phyloP scores from a whole-genome alignment of 2,888 invertebrate species.

The Caenorhabditis becei region DNA sequence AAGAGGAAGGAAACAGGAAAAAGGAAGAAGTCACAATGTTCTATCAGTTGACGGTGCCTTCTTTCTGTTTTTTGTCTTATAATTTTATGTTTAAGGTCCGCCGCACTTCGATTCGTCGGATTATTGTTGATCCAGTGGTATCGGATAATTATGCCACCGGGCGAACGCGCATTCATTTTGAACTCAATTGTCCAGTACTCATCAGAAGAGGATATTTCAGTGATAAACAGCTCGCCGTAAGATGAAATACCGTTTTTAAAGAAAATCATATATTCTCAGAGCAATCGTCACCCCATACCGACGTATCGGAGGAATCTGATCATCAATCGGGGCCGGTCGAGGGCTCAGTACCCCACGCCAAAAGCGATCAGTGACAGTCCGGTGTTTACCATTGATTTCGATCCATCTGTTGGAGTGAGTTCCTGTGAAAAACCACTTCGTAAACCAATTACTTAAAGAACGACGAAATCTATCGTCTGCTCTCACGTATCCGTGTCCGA shows the following conservation, averaged over 20 bases:
- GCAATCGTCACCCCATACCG: constrained; percentile 15
- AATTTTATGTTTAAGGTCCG: no score
- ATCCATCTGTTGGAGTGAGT: constrained; percentile 31
- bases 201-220: constrained; percentile 58
- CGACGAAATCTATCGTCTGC: constrained; percentile 57
- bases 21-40: constrained; percentile 37
- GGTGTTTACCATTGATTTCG: constrained; percentile 66
- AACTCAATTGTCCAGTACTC: constrained; percentile 64
- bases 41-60: constrained; percentile 61
- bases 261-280: neutral
- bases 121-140: constrained; percentile 66
- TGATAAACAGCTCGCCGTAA: constrained; percentile 32
- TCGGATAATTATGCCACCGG: constrained; percentile 41
- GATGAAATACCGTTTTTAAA: neutral
- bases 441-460: constrained; percentile 24
- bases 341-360: constrained; percentile 48
- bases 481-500: constrained; percentile 66
- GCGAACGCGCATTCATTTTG: constrained; percentile 61
- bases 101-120: constrained; percentile 62
- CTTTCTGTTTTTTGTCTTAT: no score
- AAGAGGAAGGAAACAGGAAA: neutral
- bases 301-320: constrained; percentile 34
- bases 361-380: constrained; percentile 66
- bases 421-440: neutral
- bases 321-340: constrained; percentile 56